Base-by-base conservation (phyloP, 2,113 vertebrate species). In the Cricetomys ansorgei region DNA sequence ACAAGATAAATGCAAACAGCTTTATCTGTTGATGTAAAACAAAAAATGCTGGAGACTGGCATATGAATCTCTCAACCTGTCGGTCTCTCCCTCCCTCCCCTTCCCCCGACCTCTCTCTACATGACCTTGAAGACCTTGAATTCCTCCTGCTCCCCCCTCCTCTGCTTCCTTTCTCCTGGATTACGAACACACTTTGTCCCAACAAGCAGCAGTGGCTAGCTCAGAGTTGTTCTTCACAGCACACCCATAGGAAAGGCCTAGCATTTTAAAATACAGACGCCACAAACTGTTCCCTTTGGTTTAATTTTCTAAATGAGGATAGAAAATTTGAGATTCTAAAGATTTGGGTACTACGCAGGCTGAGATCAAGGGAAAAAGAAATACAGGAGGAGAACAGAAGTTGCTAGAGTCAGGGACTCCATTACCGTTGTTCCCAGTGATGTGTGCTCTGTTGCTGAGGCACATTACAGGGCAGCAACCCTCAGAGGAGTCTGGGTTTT, bases 381-480 rank as follows among this genome's bases (percentile, higher is more conserved):
- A 59, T 17, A 29, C 7, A 43, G 15, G n/a, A 62, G 59, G 43
- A 29, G 43, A 31, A 15, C 10, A 40, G 55, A 59, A 11, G 21
- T 4, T 81, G 34, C 79, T 21, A 48, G 80, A 40, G 43, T 13
- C 19, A 37, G 29, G 67, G 43, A 13, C 5, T 31, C n/a, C 43
- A 9, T 64, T 25, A 8, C n/a, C 12, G 57, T 2, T 34, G 29
- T 17, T 6, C 37, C 1, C 0, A 67, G 69, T 27, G 31, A 15
- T 0, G 6, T 19, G 21, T 23, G 53, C 16, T 19, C n/a, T 27
- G 1, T 25, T 1, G 0, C 57, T 0, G 27, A 70, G 72, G 34
- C 8, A 10, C 3, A 0, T 3, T 10, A 0, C 2, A 19, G 7
- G 73, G 50, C 40, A 21, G 25, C 27, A 17, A 0, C 29, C 48